Base-by-base conservation (phyloP, 2,888 invertebrate species). In the Oxyteleia sp. region DNA sequence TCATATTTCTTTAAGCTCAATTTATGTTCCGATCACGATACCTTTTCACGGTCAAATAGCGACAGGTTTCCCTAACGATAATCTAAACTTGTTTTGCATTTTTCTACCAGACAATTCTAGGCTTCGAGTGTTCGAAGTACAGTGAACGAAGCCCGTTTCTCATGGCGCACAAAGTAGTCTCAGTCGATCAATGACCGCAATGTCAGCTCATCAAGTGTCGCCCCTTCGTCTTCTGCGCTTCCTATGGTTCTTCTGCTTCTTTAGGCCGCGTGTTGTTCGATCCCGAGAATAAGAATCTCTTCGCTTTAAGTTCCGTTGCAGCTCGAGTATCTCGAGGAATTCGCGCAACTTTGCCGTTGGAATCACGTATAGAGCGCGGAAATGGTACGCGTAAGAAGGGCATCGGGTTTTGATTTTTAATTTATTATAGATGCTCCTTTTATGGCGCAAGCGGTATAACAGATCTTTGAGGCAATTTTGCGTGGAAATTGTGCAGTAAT, bases 101-200 rank as follows among this genome's bases (percentile, higher is more conserved):
- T n/a, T n/a, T n/a, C n/a, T n/a, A n/a, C n/a, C n/a, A n/a, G n/a
- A n/a, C 32, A 61, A 16, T 45, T 53, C 11, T 64, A 61, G 47
- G 66, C 35, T 13, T 61, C 38, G 41, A 66, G 59, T 38, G 41
- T 43, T 72, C 3, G 7, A 47, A 47, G 20, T 11, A 47, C 10
- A 26, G 2, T 41, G 47, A 66, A 68, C 55, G 61, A 78, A 72
- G 59, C 32, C 74, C 57, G 69, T 68, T 26, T 59, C 68, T 78
- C 35, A 51, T 43, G 29, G 26, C 63, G 55, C 47, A 43, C 26
- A 74, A 75, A 83, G 83, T 83, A 79, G 74, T 83, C 74, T 83
- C 47, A 75, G 64, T 74, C 83, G 83, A 83, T 79, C 83, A 83
- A 83, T 83, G 83, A 74, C 83, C 74, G 83, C 74, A 51, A 68